Base-by-base conservation (phyloP, 2,113 vertebrate genomes). In the Hylia prasina region DNA sequence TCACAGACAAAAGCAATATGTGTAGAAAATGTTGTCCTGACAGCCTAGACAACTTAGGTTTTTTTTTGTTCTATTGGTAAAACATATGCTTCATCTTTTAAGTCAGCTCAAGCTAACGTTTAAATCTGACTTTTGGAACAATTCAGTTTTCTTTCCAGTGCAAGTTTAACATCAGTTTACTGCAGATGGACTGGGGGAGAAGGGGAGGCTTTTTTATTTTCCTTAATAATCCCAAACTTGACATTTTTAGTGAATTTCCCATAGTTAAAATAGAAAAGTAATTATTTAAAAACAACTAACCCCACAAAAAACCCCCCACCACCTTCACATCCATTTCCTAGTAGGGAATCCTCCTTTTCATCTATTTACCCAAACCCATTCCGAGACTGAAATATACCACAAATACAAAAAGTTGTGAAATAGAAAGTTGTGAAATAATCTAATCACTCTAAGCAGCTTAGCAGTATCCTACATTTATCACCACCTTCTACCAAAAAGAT, bases 391-490 rank as follows among this genome's bases (percentile, higher is more conserved):
- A 92, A 89, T 81, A 86, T 15, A 70, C 88, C 81, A 94, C 75
- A 95, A 94, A 85, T 63, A 87, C 63, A 47, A 47, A 64, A 90
- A 86, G 89, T 97, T 96, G 91, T 54, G 93, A 95, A 97, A 97
- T 10, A 23, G 4, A 11, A 80, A 93, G 88, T 97, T 96, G 94
- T 83, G 96, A 95, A 97, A 97, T 25, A 47, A 68, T 70, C 76
- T 94, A 93, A 95, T 93, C 85, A 31, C 88, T 75, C 31, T 86
- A 78, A 94, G 90, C 80, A 95, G 60, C 93, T 94, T 89, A 87
- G 40, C 85, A 78, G 72, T 61, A 94, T 93, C 85, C 92, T 92
- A 54, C 96, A 65, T 94, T 94, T 95, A 92, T 87, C 94, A 93
- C 69, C 90, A 85, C 76, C 96, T 94, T 93, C 88, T 60, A 83